Evolutionary conservation across 2,797 vertebrate species (phyloP), one percentile per base, ranked within the genome.

Genomic region (Glossophaga mutica): DNA sequence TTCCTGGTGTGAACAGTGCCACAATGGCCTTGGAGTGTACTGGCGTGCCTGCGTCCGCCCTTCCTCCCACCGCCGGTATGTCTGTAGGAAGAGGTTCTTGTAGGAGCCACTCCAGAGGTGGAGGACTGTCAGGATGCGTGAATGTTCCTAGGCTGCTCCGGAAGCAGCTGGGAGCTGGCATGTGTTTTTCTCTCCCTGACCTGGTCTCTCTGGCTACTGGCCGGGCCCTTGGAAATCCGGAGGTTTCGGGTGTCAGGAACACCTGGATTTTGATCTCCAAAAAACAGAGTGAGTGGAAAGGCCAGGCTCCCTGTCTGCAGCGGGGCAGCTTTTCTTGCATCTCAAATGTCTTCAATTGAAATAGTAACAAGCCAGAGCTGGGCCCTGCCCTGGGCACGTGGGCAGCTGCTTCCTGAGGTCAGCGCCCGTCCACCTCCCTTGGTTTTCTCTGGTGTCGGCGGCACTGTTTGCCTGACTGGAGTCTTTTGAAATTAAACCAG

Each of bases 1-100:
- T 86, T 73, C 77, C 37, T 37, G 10, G 19, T 37, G 7, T 32
- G 32, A 29, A 29, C 26, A 37, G 42, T 26, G 18, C 26, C 39
- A 26, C 21, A 2, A 1, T 32, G 74, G 11, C 37, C 73, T 81
- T 92, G 57, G 0, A 21, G 67, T 39, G 39, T 37, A 29, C 1
- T 5, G 16, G 37, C 1, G 3, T 34, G 16, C 3, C 1, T 24
- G 0, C 1, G 0, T 9, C 48, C 32, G 32, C 8, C 24, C 73
- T 71, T 42, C 19, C 32, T 55, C 57, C 44, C 5, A 0, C 1
- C 42, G 24, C 82, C 70, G 88, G 6, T 3, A 1, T 59, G 70
- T 52, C 29, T 37, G 29, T 44, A 22, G 46, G 52, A 88, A 57
- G 88, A 52, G 22, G 18, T 39, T 81, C 67, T 18, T 16, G 1